Base-by-base conservation (phyloP, 2,113 vertebrate genomes). In the Vulpes ferrilata region DNA sequence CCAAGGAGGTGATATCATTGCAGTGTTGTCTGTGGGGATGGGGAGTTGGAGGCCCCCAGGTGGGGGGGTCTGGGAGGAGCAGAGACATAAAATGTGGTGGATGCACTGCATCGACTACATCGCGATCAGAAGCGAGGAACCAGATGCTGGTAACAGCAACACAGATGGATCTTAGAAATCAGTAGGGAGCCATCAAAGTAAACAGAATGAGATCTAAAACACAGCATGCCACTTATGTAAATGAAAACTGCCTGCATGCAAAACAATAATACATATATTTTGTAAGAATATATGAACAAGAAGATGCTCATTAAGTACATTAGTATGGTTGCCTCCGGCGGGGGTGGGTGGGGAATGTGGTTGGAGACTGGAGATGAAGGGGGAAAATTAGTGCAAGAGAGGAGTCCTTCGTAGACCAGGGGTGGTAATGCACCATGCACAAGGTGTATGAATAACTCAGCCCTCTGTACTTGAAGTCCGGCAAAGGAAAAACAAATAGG, bases 271-370 rank as follows among this genome's bases (percentile, higher is more conserved):
- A 43, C 78, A 59, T 51, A 2, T 79, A 53, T 94, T 93, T 93
- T 64, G 62, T 65, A 90, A 92, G 85, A 88, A 88, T 76, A 76
- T 53, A 27, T 15, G 48, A 84, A 89, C 38, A 69, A 87, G 87
- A 74, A 94, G 86, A 76, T 74, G 30, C 30, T 95, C 82, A 95
- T 86, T 93, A 96, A 60, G 82, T 53, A n/a, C 15, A 11, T 78
- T 71, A 64, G 22, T 35, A 57, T n/a, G 83, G 53, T 71, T 83
- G 96, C 95, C 78, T 84, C 59, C 53, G 83, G 92, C 90, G 32
- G 11, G 62, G n/a, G 79, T 48, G 53, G 67, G 48, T 79, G 74
- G 57, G 62, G 35, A 55, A 35, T 11, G 48, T 30, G 5, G 4
- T 20, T 84, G 96, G 76, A 79, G 55, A 53, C 43, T 27, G 16